A percentile compares a stretch with the other conserved stretches of the same genome.
phyloP scores from a whole-genome alignment of 2,113 vertebrate genomes.

The Phrynosoma blainvillii region DNA sequence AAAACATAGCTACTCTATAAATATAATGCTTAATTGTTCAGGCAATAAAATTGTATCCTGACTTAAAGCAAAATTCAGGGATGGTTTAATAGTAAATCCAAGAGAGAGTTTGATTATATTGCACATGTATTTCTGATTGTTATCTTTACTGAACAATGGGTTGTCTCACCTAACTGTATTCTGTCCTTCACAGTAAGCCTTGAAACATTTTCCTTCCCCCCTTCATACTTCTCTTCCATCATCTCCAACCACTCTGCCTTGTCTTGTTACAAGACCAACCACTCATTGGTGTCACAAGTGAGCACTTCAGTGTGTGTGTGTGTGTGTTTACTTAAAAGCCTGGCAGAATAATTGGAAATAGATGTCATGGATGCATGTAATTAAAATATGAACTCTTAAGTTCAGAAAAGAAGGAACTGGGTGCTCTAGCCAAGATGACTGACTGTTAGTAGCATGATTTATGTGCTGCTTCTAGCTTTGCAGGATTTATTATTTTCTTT shows the following conservation, averaged over 20 bases:
- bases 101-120: not conserved
- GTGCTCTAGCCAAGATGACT: too few relatives aligned
- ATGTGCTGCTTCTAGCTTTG: too few relatives aligned
- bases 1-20: too few relatives aligned
- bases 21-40: not conserved
- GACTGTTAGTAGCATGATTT: too few relatives aligned
- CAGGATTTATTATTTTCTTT: too few relatives aligned
- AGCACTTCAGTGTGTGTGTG: not conserved
- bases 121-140: not conserved
- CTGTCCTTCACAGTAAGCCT: not conserved
- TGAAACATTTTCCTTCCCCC: not conserved
- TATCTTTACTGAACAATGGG: not conserved
- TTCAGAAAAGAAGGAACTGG: not conserved
- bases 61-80: not conserved
- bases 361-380: not conserved
- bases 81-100: not conserved
- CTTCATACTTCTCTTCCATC: not conserved
- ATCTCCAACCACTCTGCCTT: not conserved
- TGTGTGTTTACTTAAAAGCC: not conserved
- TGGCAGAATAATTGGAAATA: not conserved
- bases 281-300: not conserved
- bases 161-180: not conserved
- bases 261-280: not conserved
- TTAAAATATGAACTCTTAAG: not conserved
- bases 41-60: not conserved